phyloP scores from a whole-genome alignment of 1,140 invertebrate genomes.

The Phocides pigmalion region DNA sequence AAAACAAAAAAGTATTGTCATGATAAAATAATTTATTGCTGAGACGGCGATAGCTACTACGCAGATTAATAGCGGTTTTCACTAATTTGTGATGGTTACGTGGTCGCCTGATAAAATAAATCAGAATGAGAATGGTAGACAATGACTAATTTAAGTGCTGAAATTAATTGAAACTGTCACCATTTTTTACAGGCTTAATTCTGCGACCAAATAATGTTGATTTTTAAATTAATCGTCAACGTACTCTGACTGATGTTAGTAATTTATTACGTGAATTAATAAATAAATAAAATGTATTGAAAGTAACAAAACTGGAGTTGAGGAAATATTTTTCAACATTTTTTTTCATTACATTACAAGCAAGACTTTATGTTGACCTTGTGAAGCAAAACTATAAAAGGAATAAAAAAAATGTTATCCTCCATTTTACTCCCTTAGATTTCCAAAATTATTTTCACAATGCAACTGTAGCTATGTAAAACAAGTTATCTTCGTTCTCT shows the following conservation, averaged over 20 bases:
- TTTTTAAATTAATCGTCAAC: not conserved
- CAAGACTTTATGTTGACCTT: too few species aligned
- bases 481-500: too few species aligned
- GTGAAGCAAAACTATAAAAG: too few species aligned
- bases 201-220: not conserved
- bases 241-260: not conserved
- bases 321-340: too few species aligned
- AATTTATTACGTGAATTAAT: not conserved
- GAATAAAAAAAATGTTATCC: too few species aligned
- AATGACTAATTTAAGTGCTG: constrained; percentile 12
- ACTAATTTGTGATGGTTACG: constrained; percentile 14
- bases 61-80: constrained; percentile 10
- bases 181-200: not conserved
- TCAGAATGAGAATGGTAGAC: constrained; percentile 9
- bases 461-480: too few species aligned
- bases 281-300: too few species aligned
- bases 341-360: too few species aligned
- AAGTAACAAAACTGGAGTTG: too few species aligned
- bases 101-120: constrained; percentile 7
- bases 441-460: too few species aligned
- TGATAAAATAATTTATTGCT: constrained; percentile 15
- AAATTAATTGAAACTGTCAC: constrained; percentile 1
- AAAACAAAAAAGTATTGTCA: constrained; percentile 16
- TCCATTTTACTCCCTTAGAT: too few species aligned
- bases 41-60: constrained; percentile 7